Evolutionary conservation across 2,888 invertebrate species (phyloP).

Genomic region (Notodonta dromedarius): DNA sequence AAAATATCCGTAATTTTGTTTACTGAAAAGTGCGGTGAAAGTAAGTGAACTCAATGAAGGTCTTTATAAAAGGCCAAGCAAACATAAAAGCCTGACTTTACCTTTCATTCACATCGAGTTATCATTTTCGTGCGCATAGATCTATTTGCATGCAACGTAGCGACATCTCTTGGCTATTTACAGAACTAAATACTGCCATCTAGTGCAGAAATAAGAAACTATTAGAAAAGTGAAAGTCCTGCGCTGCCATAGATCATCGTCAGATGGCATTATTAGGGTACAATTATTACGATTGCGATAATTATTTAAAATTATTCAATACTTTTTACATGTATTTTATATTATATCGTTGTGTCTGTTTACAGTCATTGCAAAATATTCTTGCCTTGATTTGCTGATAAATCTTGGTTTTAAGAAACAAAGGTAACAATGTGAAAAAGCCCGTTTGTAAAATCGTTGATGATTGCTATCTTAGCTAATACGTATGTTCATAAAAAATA

Average conservation of each 20-base stretch:
- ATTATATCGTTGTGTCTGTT: background rate
- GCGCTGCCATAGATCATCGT: constrained; percentile 13
- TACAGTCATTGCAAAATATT: constrained; percentile 1
- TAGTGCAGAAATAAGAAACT: constrained; percentile 16
- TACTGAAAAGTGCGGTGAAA: constrained; percentile 70
- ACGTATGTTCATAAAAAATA: constrained; percentile 3
- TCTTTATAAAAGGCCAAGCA: constrained; percentile 53
- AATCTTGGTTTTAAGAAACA: constrained; percentile 17
- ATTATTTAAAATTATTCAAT: background rate
- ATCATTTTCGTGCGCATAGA: constrained; percentile 17
- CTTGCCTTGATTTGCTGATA: constrained; percentile 13
- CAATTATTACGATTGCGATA: background rate
- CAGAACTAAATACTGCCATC: constrained; percentile 23
- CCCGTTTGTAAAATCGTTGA: constrained; percentile 17
- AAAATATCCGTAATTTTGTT: constrained; percentile 69
- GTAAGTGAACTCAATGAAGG: constrained; percentile 63
- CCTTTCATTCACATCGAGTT: constrained; percentile 40
- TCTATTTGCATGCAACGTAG: constrained; percentile 21
- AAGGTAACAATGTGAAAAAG: constrained; percentile 24
- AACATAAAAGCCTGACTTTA: constrained; percentile 37
- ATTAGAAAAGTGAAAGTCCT: constrained; percentile 17
- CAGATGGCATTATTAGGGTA: constrained; percentile 39
- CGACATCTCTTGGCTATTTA: constrained; percentile 53
- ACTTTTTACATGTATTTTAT: background rate
- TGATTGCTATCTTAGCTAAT: constrained; percentile 26